Evolutionary conservation across 2,797 vertebrate genomes (phyloP), one percentile per base, ranked within the genome.

Genomic region (Gadopsis marmoratus): DNA sequence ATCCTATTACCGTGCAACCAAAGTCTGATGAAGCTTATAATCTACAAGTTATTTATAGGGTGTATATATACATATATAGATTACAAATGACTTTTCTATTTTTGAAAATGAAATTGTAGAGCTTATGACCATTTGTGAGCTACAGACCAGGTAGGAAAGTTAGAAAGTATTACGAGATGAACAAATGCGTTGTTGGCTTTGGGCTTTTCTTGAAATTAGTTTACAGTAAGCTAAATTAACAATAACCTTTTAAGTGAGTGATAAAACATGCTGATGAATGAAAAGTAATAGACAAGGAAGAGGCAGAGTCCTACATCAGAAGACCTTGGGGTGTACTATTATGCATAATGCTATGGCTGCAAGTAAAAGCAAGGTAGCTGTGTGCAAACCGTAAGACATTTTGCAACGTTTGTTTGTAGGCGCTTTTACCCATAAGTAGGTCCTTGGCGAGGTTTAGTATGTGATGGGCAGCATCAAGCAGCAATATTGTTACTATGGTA

Each of bases 401-500:
- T 19, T 54, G 16, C 13, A 19, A 21, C 0, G 41, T n/a, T 35
- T 16, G 14, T 50, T 50, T 35, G 7, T 31, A 7, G 21, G 16
- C 50, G 41, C 4, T 23, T 50, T 41, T 4, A 62, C 5, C 4
- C 8, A 3, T 11, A 14, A 10, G 33, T 12, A 3, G 7, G 19
- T 43, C 12, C 13, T 69, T 16, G 26, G 37, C n/a, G 14, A 41
- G 1, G 5, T 16, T 41, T 19, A 50, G 8, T 29, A 68, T 11
- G 3, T 39, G 55, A n/a, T 26, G n/a, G 43, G 8, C 26, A n/a
- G 45, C 41, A 47, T 50, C 14, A 26, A 21, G 19, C 19, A 74
- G 56, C 63, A 61, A 8, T 58, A 26, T 16, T 63, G 23, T 50
- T 69, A 19, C 43, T 43, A 33, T 67, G 61, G 26, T 39, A 50